Percentiles rank a stretch among this genome's conserved stretches.
Evolutionary conservation across 2,888 invertebrate species (phyloP).

Genomic region (Lutraria lutraria): DNA sequence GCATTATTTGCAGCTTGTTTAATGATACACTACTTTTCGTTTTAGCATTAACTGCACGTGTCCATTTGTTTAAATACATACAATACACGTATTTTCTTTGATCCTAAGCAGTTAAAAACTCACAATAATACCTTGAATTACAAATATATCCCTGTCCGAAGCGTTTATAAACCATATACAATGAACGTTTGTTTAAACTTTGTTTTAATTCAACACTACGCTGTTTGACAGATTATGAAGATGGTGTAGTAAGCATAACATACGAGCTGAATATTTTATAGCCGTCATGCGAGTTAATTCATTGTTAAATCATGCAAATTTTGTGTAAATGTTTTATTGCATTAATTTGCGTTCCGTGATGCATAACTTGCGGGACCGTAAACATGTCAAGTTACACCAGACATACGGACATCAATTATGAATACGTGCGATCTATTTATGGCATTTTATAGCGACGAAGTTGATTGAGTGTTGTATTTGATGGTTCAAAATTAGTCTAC

Average conservation of each 20-base stretch:
- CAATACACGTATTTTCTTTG: background rate
- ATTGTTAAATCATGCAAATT: constrained; percentile 13
- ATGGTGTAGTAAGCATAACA: background rate
- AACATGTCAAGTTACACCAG: background rate
- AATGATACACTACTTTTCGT: too few relatives aligned
- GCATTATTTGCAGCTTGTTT: too few relatives aligned
- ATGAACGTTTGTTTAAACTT: background rate
- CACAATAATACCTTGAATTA: background rate
- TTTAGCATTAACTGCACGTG: too few relatives aligned
- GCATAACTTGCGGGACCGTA: background rate
- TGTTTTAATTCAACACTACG: background rate
- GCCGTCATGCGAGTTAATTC: background rate
- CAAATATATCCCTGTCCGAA: background rate
- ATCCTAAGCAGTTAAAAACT: background rate
- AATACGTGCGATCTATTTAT: background rate
- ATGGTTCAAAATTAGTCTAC: background rate
- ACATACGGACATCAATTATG: background rate
- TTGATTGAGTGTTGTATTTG: background rate
- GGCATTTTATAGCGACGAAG: background rate
- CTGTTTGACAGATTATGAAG: background rate
- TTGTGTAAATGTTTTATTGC: background rate
- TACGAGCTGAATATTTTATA: background rate
- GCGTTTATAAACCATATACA: background rate
- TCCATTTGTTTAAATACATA: too few relatives aligned
- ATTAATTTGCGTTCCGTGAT: background rate